Conservation (phyloP, 2,797 vertebrate species). For the Arrhamphus sclerolepis region DNA sequence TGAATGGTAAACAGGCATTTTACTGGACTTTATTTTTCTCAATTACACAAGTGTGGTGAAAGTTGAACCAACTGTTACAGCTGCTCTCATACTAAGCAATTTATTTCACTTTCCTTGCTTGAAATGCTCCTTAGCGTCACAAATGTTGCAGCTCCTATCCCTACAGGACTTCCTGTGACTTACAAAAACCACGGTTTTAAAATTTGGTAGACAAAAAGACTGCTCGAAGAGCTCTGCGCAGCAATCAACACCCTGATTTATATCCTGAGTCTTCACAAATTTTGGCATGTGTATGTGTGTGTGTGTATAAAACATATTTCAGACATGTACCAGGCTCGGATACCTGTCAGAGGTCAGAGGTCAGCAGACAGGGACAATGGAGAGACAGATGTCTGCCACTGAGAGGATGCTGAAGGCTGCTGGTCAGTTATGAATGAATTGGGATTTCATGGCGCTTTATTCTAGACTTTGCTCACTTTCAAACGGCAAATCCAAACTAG, state of each 20-base stretch:
- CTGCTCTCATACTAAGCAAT: slow-evolving; percentile 31
- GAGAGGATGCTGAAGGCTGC: too few species aligned
- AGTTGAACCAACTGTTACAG: slow-evolving; percentile 40
- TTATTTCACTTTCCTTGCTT: neutral
- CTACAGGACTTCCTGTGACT: slow-evolving; percentile 35
- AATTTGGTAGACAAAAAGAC: slow-evolving; percentile 50
- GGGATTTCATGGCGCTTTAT: too few species aligned
- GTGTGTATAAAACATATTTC: too few species aligned
- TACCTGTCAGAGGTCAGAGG: too few species aligned
- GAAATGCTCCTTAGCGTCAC: slow-evolving; percentile 48
- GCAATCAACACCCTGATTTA: slow-evolving; percentile 55
- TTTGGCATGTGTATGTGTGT: slow-evolving; percentile 46
- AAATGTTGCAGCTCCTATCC: slow-evolving; percentile 65
- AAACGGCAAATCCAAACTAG: too few species aligned
- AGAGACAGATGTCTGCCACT: too few species aligned
- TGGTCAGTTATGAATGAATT: too few species aligned
- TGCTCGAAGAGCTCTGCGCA: slow-evolving; percentile 41
- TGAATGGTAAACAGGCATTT: slow-evolving; percentile 70
- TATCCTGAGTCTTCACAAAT: slow-evolving; percentile 73
- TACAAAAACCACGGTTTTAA: slow-evolving; percentile 74
- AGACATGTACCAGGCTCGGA: too few species aligned
- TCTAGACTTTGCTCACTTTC: too few species aligned
- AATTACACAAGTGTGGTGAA: slow-evolving; percentile 48
- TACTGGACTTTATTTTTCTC: slow-evolving; percentile 61
- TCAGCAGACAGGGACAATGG: too few species aligned